Evolutionary conservation across 2,113 vertebrate species (phyloP).

Genomic region (Myanophis thanlyinensis): DNA sequence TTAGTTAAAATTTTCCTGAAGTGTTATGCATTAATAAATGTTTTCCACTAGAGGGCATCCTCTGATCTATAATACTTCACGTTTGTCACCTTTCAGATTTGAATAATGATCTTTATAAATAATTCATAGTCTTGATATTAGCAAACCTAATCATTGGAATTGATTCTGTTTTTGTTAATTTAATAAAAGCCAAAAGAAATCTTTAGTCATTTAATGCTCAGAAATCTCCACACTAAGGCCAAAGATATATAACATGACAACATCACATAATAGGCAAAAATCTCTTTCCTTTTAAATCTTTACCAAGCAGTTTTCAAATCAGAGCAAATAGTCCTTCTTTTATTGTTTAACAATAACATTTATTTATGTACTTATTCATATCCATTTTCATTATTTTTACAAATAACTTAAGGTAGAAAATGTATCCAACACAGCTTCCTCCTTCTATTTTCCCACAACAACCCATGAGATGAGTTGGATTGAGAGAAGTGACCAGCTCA

Average conservation of each 20-base stretch:
- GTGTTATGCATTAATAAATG: not conserved
- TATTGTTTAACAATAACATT: not conserved
- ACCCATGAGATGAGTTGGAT: not conserved
- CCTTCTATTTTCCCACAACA: not conserved
- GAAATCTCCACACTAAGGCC: constrained; percentile 29
- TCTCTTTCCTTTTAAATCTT: constrained; percentile 42
- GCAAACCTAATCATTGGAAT: constrained; percentile 28
- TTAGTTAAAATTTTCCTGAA: not conserved
- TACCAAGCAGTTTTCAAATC: not conserved
- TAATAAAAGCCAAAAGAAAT: constrained; percentile 1
- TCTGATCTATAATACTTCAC: not conserved
- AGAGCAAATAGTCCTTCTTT: not conserved
- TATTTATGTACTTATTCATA: too few relatives aligned
- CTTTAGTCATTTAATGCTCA: constrained; percentile 30
- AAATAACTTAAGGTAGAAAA: too few relatives aligned
- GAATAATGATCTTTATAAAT: constrained; percentile 24
- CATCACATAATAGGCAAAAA: constrained; percentile 39
- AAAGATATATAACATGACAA: constrained; percentile 24
- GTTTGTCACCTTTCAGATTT: not conserved
- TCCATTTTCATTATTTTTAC: too few relatives aligned
- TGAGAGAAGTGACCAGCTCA: not conserved
- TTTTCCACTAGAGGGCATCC: constrained; percentile 50
- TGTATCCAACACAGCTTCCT: not conserved
- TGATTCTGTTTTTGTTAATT: constrained; percentile 11
- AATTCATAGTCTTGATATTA: constrained; percentile 44